These are phyloP conservation scores for Hucho hucho DNA, from an alignment of 2,113 vertebrate genomes.

Conservation along the genomic window DNA sequence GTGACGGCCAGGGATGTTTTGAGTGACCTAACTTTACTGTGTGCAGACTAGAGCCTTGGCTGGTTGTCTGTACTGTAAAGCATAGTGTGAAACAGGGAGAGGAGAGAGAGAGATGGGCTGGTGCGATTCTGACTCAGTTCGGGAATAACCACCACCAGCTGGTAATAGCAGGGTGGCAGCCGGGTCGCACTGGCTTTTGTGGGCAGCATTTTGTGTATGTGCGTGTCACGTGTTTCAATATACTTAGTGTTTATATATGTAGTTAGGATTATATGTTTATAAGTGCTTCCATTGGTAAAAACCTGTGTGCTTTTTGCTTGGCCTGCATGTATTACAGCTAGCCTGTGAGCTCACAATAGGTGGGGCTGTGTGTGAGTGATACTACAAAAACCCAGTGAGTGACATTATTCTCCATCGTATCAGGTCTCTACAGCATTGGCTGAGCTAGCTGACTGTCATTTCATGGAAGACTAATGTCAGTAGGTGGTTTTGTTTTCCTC, in stretches of 20 bases:
- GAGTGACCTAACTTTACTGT: constrained; percentile 19
- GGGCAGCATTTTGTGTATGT: background rate
- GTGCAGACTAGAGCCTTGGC: constrained; percentile 9
- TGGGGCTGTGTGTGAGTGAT: background rate
- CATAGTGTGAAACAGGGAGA: constrained; percentile 29
- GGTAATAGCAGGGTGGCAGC: constrained; percentile 65
- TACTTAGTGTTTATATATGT: constrained; percentile 19
- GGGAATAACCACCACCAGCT: constrained; percentile 61
- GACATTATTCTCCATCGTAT: constrained; percentile 57
- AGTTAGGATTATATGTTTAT: background rate
- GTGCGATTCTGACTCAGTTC: constrained; percentile 57
- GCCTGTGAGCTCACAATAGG: background rate
- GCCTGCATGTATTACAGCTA: background rate
- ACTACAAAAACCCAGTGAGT: constrained; percentile 29
- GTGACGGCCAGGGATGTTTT: background rate
- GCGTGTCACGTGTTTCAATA: background rate
- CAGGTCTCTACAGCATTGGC: constrained; percentile 36
- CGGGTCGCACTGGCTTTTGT: constrained; percentile 61
- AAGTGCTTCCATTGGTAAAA: background rate
- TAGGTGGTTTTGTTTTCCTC: constrained; percentile 32
- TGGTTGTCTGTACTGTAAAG: too few species aligned
- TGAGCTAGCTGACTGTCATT: constrained; percentile 48
- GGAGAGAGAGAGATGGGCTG: constrained; percentile 55
- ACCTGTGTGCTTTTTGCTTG: background rate
- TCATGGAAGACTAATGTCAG: constrained; percentile 55